Percentiles rank a stretch among this genome's conserved stretches.
These are phyloP conservation scores for Dicerorhinus sumatrensis DNA, from an alignment of 2,113 vertebrate genomes.

Conservation along the genomic window DNA sequence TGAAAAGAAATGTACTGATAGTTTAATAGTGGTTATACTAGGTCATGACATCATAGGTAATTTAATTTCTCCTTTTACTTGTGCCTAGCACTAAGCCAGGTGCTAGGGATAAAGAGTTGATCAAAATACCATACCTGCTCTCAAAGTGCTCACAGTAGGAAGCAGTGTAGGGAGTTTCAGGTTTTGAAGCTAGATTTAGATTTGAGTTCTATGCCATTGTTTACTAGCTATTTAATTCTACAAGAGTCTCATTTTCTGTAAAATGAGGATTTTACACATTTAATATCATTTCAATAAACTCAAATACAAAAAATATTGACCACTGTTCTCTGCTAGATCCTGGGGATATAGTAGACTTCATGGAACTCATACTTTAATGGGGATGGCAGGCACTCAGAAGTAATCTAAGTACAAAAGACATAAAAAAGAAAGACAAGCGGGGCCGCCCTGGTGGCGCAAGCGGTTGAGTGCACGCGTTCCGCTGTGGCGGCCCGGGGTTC, in stretches of 20 bases:
- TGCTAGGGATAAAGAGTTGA: background rate
- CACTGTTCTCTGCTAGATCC: background rate
- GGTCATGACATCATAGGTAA: background rate
- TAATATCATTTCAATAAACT: background rate
- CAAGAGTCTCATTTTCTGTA: conserved; percentile 1
- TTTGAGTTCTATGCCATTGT: background rate
- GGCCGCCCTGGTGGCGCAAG: no score
- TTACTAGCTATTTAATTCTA: background rate
- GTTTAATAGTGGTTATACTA: background rate
- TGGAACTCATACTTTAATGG: background rate
- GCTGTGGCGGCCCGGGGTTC: no score
- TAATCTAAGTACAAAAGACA: background rate
- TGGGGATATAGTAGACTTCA: background rate
- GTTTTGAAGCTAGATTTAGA: conserved; percentile 32
- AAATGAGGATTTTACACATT: conserved; percentile 27
- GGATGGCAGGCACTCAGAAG: background rate
- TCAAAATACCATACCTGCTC: background rate
- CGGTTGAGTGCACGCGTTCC: no score
- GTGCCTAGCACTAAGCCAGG: background rate
- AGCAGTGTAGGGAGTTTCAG: background rate
- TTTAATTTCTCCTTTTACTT: conserved; percentile 14
- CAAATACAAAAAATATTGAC: background rate
- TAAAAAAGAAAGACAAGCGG: background rate
- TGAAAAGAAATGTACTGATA: background rate
- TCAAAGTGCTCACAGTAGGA: background rate